These are phyloP conservation scores for Odontophorus gujanensis DNA, from an alignment of 2,113 vertebrate genomes.

Conservation along the genomic window DNA sequence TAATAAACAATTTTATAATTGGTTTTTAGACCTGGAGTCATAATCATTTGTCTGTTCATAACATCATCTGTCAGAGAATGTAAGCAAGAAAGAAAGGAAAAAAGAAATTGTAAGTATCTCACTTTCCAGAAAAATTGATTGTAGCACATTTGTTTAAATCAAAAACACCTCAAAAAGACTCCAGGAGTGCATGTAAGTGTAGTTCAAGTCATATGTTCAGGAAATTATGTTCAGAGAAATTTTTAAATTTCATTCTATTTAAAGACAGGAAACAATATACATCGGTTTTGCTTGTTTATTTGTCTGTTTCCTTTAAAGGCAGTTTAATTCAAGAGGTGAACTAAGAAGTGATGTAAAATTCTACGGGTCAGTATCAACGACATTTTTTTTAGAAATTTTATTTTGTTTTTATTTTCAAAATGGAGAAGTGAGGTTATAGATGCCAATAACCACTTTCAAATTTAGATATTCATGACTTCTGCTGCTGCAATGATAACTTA, in stretches of 20 bases:
- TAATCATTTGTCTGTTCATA: neutral
- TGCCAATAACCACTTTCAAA: neutral
- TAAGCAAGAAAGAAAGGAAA: neutral
- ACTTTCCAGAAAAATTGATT: neutral
- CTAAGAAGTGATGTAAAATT: neutral
- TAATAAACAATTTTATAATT: constrained; percentile 8
- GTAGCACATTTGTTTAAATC: neutral
- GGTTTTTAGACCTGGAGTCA: neutral
- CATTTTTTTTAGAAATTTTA: neutral
- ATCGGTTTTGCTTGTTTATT: neutral
- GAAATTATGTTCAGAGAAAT: neutral
- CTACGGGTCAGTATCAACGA: neutral
- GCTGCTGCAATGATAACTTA: neutral
- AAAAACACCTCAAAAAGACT: neutral
- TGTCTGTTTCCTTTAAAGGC: neutral
- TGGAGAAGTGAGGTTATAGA: neutral
- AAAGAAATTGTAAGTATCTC: neutral
- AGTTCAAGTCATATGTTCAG: neutral
- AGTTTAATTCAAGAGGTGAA: neutral
- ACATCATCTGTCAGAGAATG: neutral
- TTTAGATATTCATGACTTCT: neutral
- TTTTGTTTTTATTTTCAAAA: neutral
- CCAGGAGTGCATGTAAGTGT: neutral
- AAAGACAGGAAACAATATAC: neutral
- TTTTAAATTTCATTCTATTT: neutral